phyloP scores from a whole-genome alignment of 1,140 invertebrate species.

The Drosophila sechellia region DNA sequence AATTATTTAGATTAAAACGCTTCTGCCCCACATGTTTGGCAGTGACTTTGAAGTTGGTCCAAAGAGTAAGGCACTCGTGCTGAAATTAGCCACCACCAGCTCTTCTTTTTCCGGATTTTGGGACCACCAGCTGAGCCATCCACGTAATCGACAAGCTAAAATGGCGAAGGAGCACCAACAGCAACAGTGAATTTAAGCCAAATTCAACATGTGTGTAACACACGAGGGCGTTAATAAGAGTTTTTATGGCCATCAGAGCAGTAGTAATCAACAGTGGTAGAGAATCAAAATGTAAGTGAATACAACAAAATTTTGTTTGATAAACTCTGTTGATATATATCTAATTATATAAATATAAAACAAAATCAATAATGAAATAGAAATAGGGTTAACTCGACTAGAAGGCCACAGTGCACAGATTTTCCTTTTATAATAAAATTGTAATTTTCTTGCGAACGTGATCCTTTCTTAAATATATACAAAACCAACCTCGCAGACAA shows the following conservation, averaged over 20 bases:
- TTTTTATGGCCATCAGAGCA: background rate
- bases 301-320: too few relatives aligned
- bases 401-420: too few relatives aligned
- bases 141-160: constrained; percentile 31
- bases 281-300: background rate
- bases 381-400: too few relatives aligned
- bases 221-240: constrained; percentile 10
- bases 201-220: constrained; percentile 7
- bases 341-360: too few relatives aligned
- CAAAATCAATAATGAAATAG: too few relatives aligned
- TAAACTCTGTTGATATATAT: too few relatives aligned
- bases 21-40: constrained; percentile 32
- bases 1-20: constrained; percentile 73
- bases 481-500: background rate
- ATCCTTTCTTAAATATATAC: background rate
- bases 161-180: background rate
- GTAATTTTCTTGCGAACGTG: too few relatives aligned
- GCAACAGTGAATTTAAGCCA: constrained; percentile 4
- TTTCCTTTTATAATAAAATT: too few relatives aligned
- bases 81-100: constrained; percentile 31
- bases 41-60: constrained; percentile 35
- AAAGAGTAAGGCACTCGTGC: constrained; percentile 15
- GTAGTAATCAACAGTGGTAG: background rate
- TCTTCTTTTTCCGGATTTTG: background rate
- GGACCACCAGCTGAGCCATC: constrained; percentile 35